phyloP scores from a whole-genome alignment of 1,140 invertebrate genomes.

The Ceratina japonica region DNA sequence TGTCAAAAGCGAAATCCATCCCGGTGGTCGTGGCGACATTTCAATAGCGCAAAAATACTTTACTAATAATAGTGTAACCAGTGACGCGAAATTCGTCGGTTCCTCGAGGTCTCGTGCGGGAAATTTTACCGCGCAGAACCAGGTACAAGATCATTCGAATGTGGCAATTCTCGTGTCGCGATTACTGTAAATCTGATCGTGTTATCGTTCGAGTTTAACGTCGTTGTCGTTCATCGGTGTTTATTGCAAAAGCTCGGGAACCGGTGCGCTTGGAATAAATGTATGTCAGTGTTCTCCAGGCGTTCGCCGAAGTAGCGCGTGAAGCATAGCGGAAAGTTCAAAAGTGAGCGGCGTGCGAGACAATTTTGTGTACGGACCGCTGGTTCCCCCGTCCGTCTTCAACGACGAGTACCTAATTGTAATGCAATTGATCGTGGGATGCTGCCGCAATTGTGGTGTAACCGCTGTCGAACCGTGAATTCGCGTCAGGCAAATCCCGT shows the following conservation, averaged over 20 bases:
- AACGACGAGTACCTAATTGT: neutral
- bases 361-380: neutral
- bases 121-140: neutral
- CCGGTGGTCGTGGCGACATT: neutral
- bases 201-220: neutral
- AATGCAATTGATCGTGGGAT: slow-evolving; percentile 34
- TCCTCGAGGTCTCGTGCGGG: neutral
- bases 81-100: neutral
- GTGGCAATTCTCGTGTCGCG: too few species aligned
- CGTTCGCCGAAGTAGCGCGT: slow-evolving; percentile 12
- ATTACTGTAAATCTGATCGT: neutral
- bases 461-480: neutral
- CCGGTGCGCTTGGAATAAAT: neutral
- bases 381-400: neutral
- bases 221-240: neutral
- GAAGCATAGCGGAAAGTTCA: slow-evolving; percentile 7
- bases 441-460: slow-evolving; percentile 16
- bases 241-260: neutral
- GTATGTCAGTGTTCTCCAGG: neutral
- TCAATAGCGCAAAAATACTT: neutral
- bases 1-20: neutral
- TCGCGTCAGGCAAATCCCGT: neutral
- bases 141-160: neutral
- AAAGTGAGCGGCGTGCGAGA: slow-evolving; percentile 27
- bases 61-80: neutral